These are phyloP conservation scores for Cardiocondyla obscurior DNA, from an alignment of 1,140 invertebrate genomes.

Conservation along the genomic window DNA sequence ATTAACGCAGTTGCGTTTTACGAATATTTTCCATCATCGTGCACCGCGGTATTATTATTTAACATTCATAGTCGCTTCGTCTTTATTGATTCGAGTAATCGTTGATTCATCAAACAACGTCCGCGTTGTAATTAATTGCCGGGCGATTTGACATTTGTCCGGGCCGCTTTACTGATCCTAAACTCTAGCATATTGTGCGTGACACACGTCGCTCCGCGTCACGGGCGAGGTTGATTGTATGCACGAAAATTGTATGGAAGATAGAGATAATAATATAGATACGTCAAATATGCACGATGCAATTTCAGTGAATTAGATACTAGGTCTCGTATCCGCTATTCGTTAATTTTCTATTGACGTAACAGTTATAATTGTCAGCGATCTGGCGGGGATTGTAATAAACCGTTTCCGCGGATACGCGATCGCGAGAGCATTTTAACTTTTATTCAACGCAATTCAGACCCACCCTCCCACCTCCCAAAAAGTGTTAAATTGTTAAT, in stretches of 20 bases:
- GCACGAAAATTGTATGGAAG: conserved; percentile 15
- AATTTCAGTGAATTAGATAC: background rate
- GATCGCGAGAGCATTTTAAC: background rate
- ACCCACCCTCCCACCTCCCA: too few species aligned
- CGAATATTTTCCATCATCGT: background rate
- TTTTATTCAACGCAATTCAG: background rate
- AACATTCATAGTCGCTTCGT: background rate
- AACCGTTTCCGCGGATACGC: background rate
- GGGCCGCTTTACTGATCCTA: background rate
- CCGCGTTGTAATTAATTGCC: conserved; percentile 33
- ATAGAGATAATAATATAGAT: background rate
- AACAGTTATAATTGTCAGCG: conserved; percentile 33
- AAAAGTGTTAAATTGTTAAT: background rate
- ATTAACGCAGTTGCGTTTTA: conserved; percentile 1
- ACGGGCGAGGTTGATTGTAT: background rate
- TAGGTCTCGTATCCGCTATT: background rate
- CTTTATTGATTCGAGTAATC: conserved; percentile 26
- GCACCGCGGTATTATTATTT: background rate
- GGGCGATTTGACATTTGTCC: conserved; percentile 29
- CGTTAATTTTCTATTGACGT: background rate
- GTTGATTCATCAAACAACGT: conserved; percentile 18
- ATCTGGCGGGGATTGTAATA: background rate
- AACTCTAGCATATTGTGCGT: conserved; percentile 13
- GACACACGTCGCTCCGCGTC: conserved; percentile 5
- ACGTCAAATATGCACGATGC: background rate